phyloP scores from a whole-genome alignment of 2,888 invertebrate species.

The Nasonia oneida region DNA sequence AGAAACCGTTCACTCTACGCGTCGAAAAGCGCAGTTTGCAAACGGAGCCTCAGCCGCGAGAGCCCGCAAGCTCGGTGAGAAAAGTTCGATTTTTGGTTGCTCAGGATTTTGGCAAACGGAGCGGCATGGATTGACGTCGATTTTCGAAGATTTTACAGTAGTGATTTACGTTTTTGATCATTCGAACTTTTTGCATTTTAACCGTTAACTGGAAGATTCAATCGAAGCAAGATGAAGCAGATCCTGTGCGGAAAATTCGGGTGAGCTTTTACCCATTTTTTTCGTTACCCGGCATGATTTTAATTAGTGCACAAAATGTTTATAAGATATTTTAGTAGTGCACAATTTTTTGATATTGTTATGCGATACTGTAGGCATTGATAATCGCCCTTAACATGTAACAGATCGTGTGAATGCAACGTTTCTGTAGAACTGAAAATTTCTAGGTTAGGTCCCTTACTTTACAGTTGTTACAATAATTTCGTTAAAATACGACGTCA shows the following conservation, averaged over 20 bases:
- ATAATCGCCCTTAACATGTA: neutral
- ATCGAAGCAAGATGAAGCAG: conserved; percentile 72
- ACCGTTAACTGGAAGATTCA: neutral
- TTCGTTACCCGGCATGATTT: conserved; percentile 32
- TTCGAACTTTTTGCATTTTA: conserved; percentile 24
- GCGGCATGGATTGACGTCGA: conserved; percentile 50
- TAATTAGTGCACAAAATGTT: conserved; percentile 1
- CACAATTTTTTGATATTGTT: neutral
- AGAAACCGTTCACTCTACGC: neutral
- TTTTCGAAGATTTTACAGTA: conserved; percentile 39
- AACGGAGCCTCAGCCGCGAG: conserved; percentile 1
- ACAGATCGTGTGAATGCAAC: neutral
- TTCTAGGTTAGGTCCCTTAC: conserved; percentile 49
- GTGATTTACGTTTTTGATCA: conserved; percentile 20
- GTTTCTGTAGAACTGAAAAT: neutral
- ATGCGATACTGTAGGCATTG: neutral
- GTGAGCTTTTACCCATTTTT: conserved; percentile 67
- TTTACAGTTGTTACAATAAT: conserved; percentile 28
- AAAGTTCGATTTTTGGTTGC: conserved; percentile 47
- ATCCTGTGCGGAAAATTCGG: conserved; percentile 76
- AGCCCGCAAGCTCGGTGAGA: conserved; percentile 24
- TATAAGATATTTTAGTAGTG: neutral
- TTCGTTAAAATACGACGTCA: neutral
- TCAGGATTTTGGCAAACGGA: neutral
- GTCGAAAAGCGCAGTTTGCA: neutral